These are phyloP conservation scores for Dendrolimus pini DNA, from an alignment of 2,888 invertebrate species.

Conservation along the genomic window DNA sequence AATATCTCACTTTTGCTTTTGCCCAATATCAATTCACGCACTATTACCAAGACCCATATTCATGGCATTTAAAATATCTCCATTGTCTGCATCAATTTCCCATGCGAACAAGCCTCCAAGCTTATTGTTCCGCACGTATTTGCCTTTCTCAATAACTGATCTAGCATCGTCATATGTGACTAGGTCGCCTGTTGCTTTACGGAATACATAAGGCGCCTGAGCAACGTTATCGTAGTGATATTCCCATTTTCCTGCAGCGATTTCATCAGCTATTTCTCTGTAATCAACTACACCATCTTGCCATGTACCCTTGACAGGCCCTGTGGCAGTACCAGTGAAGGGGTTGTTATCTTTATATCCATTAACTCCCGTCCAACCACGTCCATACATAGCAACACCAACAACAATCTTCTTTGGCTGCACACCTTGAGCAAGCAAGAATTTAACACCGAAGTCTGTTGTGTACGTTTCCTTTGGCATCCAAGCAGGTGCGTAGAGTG, in stretches of 20 bases:
- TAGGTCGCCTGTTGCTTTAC: conserved; percentile 55
- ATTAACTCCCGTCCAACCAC: conserved; percentile 67
- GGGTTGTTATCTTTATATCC: conserved; percentile 52
- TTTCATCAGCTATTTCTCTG: conserved; percentile 60
- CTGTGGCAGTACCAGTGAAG: conserved; percentile 63
- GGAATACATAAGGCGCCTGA: conserved; percentile 67
- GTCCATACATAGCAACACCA: conserved; percentile 68
- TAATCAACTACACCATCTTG: conserved; percentile 70
- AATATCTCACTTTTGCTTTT: conserved; percentile 8
- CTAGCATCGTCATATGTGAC: conserved; percentile 65
- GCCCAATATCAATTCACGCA: conserved; percentile 22
- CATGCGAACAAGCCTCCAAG: conserved; percentile 65
- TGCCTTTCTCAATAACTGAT: conserved; percentile 65
- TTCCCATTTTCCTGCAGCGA: conserved; percentile 62
- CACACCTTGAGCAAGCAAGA: conserved; percentile 62
- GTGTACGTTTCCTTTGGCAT: conserved; percentile 65
- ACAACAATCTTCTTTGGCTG: conserved; percentile 62
- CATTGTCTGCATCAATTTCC: conserved; percentile 70
- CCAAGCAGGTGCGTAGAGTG: conserved; percentile 61
- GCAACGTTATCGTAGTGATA: conserved; percentile 64
- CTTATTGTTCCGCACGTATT: conserved; percentile 66
- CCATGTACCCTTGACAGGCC: conserved; percentile 67
- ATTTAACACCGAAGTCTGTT: conserved; percentile 66
- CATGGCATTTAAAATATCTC: conserved; percentile 66
- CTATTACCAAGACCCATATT: conserved; percentile 65